These are phyloP conservation scores for Cistogaster globosa DNA, from an alignment of 2,888 invertebrate species.

Conservation along the genomic window DNA sequence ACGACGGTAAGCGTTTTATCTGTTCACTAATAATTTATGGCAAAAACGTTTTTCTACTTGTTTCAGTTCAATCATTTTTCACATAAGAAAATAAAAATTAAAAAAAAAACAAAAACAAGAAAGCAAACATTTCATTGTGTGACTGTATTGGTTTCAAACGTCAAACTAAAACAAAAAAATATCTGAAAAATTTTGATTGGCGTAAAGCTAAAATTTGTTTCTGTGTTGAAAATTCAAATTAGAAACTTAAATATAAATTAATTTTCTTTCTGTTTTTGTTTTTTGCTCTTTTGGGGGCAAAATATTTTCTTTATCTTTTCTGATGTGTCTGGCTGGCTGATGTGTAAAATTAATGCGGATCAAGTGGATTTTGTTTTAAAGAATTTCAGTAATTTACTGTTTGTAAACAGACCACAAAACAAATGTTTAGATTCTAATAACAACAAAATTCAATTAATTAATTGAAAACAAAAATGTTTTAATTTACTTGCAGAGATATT, in stretches of 20 bases:
- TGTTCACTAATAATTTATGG: constrained; percentile 69
- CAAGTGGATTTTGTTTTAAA: constrained; percentile 63
- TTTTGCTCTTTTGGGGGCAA: neutral
- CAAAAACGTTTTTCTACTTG: constrained; percentile 62
- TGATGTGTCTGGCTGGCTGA: constrained; percentile 61
- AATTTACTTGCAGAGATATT: constrained; percentile 10
- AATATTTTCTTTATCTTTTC: constrained; percentile 34
- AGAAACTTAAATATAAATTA: neutral
- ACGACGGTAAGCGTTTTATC: constrained; percentile 70
- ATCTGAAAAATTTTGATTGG: constrained; percentile 70
- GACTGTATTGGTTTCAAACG: constrained; percentile 15
- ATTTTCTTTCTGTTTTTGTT: neutral
- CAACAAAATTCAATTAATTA: constrained; percentile 33
- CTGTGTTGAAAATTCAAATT: constrained; percentile 9
- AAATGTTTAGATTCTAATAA: constrained; percentile 37
- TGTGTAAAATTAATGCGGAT: constrained; percentile 63
- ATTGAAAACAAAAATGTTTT: constrained; percentile 47
- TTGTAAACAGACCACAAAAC: constrained; percentile 48
- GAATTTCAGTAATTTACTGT: constrained; percentile 52
- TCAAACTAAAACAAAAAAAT: neutral
- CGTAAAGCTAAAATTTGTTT: constrained; percentile 47
- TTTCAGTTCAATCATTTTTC: constrained; percentile 14
- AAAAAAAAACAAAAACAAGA: neutral
- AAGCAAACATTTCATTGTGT: constrained; percentile 1
- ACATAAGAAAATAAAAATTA: neutral